Conservation (phyloP, 2,113 vertebrate genomes). For the Chascanopsetta lugubris region DNA sequence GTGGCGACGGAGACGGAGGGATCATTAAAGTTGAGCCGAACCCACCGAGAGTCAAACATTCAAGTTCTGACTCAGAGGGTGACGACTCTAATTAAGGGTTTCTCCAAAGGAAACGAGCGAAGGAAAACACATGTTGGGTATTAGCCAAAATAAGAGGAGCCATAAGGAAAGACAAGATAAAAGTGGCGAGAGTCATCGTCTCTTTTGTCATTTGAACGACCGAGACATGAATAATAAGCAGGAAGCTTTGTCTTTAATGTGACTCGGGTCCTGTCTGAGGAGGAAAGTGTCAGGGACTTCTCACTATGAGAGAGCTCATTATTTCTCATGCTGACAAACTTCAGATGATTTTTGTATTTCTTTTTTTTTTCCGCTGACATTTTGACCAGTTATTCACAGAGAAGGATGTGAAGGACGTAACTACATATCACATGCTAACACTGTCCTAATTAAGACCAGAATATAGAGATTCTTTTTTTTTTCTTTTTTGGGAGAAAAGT, state of each 20-base stretch:
- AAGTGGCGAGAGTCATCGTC: slow-evolving; percentile 1
- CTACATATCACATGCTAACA: not conserved
- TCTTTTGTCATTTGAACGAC: slow-evolving; percentile 20
- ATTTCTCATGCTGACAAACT: slow-evolving; percentile 36
- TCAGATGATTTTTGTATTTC: slow-evolving; percentile 5
- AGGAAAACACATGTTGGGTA: not conserved
- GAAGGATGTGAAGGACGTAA: not conserved
- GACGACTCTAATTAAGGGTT: slow-evolving; percentile 52
- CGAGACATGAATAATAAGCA: slow-evolving; percentile 10
- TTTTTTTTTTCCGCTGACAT: not conserved
- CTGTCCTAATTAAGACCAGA: not conserved
- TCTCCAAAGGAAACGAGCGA: not conserved
- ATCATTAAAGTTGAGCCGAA: slow-evolving; percentile 53
- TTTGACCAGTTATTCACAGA: slow-evolving; percentile 7
- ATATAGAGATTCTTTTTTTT: not conserved
- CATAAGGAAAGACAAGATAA: slow-evolving; percentile 1
- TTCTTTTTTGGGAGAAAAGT: not conserved
- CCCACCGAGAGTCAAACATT: slow-evolving; percentile 40
- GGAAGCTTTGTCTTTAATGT: slow-evolving; percentile 29
- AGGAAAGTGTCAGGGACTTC: slow-evolving; percentile 31
- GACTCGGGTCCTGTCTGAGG: slow-evolving; percentile 32
- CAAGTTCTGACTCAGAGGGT: slow-evolving; percentile 21
- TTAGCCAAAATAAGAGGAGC: slow-evolving; percentile 11
- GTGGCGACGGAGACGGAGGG: slow-evolving; percentile 13
- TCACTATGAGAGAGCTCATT: slow-evolving; percentile 42